phyloP scores from a whole-genome alignment of 2,888 invertebrate species.

The Phytoseiulus persimilis region DNA sequence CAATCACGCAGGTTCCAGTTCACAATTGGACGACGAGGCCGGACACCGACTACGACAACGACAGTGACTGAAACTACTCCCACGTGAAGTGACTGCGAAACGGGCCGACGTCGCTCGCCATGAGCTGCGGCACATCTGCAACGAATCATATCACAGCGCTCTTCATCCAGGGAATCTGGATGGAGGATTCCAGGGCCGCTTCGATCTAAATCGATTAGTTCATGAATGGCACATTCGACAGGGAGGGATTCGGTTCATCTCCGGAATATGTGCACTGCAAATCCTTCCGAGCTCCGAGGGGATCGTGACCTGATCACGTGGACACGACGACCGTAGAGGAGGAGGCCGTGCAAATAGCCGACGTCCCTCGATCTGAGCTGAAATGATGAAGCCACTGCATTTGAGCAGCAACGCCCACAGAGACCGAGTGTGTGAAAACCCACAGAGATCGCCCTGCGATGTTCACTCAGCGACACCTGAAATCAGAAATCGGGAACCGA shows the following conservation, averaged over 20 bases:
- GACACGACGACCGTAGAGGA: neutral
- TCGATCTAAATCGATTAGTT: too few species aligned
- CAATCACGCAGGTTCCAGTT: slow-evolving; percentile 5
- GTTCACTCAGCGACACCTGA: neutral
- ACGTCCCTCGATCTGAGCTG: neutral
- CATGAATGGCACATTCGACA: too few species aligned
- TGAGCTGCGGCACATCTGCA: neutral
- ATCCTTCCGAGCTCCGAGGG: neutral
- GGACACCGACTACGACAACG: neutral
- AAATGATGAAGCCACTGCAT: neutral
- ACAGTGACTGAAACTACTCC: neutral
- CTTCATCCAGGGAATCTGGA: neutral
- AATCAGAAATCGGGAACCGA: neutral
- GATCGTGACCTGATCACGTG: neutral
- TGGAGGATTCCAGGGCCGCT: too few species aligned
- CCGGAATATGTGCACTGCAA: neutral
- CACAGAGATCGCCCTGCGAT: neutral
- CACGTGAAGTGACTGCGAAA: neutral
- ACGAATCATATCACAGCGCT: neutral
- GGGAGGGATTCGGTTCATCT: neutral
- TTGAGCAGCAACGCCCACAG: neutral
- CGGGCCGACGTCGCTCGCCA: neutral
- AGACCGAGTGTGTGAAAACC: neutral
- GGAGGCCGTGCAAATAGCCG: neutral
- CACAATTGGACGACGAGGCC: neutral